A percentile compares a stretch with the other conserved stretches of the same genome.
These are phyloP conservation scores for Corythornis vintsioides DNA, from an alignment of 2,113 vertebrate genomes.

Conservation along the genomic window DNA sequence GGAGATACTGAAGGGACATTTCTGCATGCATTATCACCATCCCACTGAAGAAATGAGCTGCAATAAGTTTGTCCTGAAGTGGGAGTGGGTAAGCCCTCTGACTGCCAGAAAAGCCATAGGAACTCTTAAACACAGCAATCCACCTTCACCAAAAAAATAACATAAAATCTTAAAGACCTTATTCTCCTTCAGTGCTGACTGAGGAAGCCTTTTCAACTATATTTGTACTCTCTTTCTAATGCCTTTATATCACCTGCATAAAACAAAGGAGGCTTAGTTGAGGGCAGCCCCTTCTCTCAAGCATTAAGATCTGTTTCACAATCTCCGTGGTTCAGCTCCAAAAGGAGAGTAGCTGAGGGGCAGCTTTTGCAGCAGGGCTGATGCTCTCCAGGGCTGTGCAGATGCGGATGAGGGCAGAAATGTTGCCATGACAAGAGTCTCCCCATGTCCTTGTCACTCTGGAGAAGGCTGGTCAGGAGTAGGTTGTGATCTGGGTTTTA, in stretches of 20 bases:
- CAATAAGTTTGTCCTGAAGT: background rate
- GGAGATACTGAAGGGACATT: background rate
- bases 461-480: slow-evolving; percentile 24
- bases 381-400: background rate
- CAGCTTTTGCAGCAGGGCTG: background rate
- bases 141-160: background rate
- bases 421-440: background rate
- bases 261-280: background rate
- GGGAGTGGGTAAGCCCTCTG: background rate
- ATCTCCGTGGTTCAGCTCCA: background rate
- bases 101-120: background rate
- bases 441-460: background rate
- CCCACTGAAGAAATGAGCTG: background rate
- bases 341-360: background rate
- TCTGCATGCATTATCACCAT: background rate
- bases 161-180: background rate
- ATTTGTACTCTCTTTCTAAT: background rate
- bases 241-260: background rate
- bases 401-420: background rate
- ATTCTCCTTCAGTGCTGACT: background rate
- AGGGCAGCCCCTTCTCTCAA: background rate
- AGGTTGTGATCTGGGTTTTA: slow-evolving; percentile 1
- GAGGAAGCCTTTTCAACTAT: background rate
- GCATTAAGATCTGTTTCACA: background rate
- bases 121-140: background rate